These are phyloP conservation scores for Drosophila neutralis DNA, from an alignment of 2,888 invertebrate species.

Conservation along the genomic window DNA sequence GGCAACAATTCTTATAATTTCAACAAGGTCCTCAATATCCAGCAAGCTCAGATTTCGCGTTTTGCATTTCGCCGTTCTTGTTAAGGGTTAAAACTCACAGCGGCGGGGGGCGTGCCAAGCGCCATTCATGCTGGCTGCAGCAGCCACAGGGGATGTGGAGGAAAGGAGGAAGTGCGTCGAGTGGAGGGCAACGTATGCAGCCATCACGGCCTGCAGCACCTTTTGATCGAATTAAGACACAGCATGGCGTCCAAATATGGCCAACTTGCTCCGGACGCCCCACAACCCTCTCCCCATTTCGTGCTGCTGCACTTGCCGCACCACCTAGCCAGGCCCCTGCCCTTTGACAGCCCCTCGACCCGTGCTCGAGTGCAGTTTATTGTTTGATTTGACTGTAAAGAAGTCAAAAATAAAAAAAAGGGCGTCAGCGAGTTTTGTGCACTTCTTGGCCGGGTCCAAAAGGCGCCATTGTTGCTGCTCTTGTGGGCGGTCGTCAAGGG, in stretches of 20 bases:
- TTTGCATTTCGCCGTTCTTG: constrained; percentile 3
- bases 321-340: constrained; percentile 9
- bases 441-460: constrained; percentile 37
- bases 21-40: constrained; percentile 42
- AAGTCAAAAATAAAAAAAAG: constrained; percentile 9
- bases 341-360: constrained; percentile 11
- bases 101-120: constrained; percentile 68
- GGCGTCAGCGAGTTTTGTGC: constrained; percentile 51
- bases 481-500: constrained; percentile 58
- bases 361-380: constrained; percentile 79
- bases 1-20: constrained; percentile 71
- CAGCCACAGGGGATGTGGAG: constrained; percentile 11
- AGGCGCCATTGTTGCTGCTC: constrained; percentile 54
- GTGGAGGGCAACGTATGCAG: constrained; percentile 39
- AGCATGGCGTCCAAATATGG: constrained; percentile 81
- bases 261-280: constrained; percentile 59
- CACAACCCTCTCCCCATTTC: neutral
- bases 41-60: constrained; percentile 15
- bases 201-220: constrained; percentile 61
- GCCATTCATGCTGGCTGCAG: constrained; percentile 54
- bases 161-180: constrained; percentile 15
- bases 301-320: constrained; percentile 14
- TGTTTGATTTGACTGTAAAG: constrained; percentile 64
- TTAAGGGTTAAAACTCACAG: constrained; percentile 48
- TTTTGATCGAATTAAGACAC: constrained; percentile 76